phyloP scores from a whole-genome alignment of 2,113 vertebrate species.

The Stictonetta naevosa region DNA sequence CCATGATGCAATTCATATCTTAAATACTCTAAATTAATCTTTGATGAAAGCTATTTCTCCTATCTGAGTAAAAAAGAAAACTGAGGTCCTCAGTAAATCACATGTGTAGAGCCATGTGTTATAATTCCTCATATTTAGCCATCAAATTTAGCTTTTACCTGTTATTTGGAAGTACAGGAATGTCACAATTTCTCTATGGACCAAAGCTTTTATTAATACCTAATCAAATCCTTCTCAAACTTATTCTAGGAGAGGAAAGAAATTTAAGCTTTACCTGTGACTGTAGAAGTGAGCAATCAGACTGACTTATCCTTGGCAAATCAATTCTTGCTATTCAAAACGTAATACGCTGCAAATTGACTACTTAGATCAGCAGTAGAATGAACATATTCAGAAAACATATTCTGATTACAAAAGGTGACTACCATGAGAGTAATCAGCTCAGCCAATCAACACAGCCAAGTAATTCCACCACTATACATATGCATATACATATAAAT shows the following conservation, averaged over 20 bases:
- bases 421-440: background rate
- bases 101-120: background rate
- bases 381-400: background rate
- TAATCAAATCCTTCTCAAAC: background rate
- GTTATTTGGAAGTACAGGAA: background rate
- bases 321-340: background rate
- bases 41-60: background rate
- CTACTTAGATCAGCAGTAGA: background rate
- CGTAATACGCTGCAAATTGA: background rate
- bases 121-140: background rate
- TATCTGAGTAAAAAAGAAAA: background rate
- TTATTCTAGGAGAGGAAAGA: background rate
- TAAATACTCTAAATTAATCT: background rate
- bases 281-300: background rate
- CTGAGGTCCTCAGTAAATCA: background rate
- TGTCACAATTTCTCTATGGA: background rate
- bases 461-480: background rate
- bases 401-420: background rate
- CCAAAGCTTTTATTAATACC: background rate
- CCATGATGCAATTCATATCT: background rate
- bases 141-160: background rate
- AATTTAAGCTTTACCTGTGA: background rate
- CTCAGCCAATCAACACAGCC: background rate
- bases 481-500: accelerated
- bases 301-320: background rate